Percentiles rank a stretch among this genome's conserved stretches.
These are phyloP conservation scores for Protaetia brevitarsis DNA, from an alignment of 1,140 invertebrate genomes.

Conservation along the genomic window DNA sequence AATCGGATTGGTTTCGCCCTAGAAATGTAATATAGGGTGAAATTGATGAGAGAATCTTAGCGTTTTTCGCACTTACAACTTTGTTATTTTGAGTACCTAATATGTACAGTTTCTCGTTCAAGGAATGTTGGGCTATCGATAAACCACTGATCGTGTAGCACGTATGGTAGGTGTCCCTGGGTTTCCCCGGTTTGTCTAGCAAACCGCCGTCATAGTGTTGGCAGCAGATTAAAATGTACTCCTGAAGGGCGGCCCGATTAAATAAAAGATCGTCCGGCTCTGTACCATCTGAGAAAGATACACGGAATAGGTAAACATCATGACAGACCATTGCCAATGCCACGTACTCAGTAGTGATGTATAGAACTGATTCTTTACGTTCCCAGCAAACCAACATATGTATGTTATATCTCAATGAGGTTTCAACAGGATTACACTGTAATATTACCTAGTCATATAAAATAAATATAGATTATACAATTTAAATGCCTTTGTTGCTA, in stretches of 20 bases:
- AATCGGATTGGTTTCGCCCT: constrained; percentile 61
- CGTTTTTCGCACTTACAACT: constrained; percentile 52
- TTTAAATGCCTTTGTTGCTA: too few relatives aligned
- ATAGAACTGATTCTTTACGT: too few relatives aligned
- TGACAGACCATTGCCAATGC: too few relatives aligned
- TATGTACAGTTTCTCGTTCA: constrained; percentile 52
- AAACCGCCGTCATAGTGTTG: constrained; percentile 88
- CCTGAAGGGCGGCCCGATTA: constrained; percentile 83
- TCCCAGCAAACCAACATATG: too few relatives aligned
- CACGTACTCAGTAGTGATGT: too few relatives aligned
- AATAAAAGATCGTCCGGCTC: constrained; percentile 65
- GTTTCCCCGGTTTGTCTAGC: constrained; percentile 92
- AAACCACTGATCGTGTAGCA: constrained; percentile 96
- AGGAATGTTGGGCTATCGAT: constrained; percentile 86
- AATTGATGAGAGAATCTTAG: constrained; percentile 16
- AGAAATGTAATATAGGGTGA: constrained; percentile 27
- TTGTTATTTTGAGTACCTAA: constrained; percentile 61
- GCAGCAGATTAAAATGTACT: constrained; percentile 92
- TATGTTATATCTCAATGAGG: too few relatives aligned
- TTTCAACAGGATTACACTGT: too few relatives aligned
- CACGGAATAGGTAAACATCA: too few relatives aligned
- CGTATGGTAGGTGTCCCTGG: constrained; percentile 91
- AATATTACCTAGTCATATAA: too few relatives aligned
- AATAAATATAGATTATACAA: too few relatives aligned
- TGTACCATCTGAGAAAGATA: constrained; percentile 32